Evolutionary conservation across 2,797 vertebrate genomes (phyloP).

Genomic region (Sebastes taczanowskii): DNA sequence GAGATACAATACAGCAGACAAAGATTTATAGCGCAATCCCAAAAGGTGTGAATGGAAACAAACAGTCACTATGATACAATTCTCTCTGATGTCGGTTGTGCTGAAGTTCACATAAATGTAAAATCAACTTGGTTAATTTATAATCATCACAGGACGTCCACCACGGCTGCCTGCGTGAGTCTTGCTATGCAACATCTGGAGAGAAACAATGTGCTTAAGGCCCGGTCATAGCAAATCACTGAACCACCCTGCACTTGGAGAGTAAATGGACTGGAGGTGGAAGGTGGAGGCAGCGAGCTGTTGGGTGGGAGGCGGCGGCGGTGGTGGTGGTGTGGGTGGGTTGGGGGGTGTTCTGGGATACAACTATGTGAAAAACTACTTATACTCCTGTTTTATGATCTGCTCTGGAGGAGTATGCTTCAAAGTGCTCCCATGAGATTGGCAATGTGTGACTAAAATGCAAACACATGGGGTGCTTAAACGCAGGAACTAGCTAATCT

Average conservation of each 20-base stretch:
- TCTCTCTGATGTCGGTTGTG: not conserved
- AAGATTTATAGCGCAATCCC: not conserved
- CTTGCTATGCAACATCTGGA: slow-evolving; percentile 39
- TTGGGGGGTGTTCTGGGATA: slow-evolving; percentile 56
- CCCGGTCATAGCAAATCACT: slow-evolving; percentile 18
- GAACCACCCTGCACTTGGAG: not conserved
- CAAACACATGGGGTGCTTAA: slow-evolving; percentile 85
- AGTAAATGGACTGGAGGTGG: slow-evolving; percentile 46
- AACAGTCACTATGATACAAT: not conserved
- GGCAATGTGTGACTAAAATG: slow-evolving; percentile 84
- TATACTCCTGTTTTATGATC: slow-evolving; percentile 82
- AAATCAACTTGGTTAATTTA: not conserved
- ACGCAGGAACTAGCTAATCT: slow-evolving; percentile 80
- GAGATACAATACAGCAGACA: not conserved
- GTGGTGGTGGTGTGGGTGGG: not conserved
- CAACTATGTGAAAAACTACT: slow-evolving; percentile 80
- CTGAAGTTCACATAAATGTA: not conserved
- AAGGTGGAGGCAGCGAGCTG: slow-evolving; percentile 51
- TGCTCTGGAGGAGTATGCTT: slow-evolving; percentile 79
- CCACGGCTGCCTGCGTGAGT: not conserved
- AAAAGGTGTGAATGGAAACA: not conserved
- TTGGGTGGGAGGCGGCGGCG: slow-evolving; percentile 30
- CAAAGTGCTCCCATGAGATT: slow-evolving; percentile 81
- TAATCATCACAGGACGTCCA: not conserved
- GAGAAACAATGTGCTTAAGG: slow-evolving; percentile 11